Conservation (phyloP, 2,888 invertebrate species). For the Conistra vaccinii region DNA sequence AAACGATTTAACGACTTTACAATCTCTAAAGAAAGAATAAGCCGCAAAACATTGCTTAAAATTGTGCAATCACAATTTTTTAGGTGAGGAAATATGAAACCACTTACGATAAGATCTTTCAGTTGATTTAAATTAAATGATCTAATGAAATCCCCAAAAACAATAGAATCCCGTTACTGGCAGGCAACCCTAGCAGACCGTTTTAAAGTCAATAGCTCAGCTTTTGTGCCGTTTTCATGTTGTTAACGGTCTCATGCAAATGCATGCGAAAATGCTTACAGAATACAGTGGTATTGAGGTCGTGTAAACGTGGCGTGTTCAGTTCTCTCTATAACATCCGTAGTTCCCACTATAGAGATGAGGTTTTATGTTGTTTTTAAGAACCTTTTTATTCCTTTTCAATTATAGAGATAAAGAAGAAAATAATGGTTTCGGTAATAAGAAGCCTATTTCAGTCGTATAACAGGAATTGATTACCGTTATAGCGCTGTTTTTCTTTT, state of each 20-base stretch:
- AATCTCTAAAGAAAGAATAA: slow-evolving; percentile 13
- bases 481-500: slow-evolving; percentile 15
- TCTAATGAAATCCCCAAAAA: slow-evolving; percentile 3
- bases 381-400: slow-evolving; percentile 8
- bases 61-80: slow-evolving; percentile 22
- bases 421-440: background rate
- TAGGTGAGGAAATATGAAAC: slow-evolving; percentile 12
- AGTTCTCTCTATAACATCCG: slow-evolving; percentile 54
- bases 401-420: slow-evolving; percentile 18
- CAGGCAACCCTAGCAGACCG: slow-evolving; percentile 59
- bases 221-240: slow-evolving; percentile 67
- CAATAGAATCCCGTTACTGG: slow-evolving; percentile 27
- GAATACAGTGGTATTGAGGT: slow-evolving; percentile 63
- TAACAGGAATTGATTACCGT: slow-evolving; percentile 16
- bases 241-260: slow-evolving; percentile 72
- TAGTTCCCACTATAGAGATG: slow-evolving; percentile 11
- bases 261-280: slow-evolving; percentile 66
- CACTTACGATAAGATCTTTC: slow-evolving; percentile 18
- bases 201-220: slow-evolving; percentile 71
- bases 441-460: background rate
- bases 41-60: slow-evolving; percentile 7
- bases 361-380: slow-evolving; percentile 18
- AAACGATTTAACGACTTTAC: slow-evolving; percentile 21
- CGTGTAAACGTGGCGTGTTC: slow-evolving; percentile 61
- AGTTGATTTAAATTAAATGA: slow-evolving; percentile 1